Evolutionary conservation across 2,797 vertebrate genomes (phyloP), one percentile per base, ranked within the genome.

Genomic region (Lophius americanus): DNA sequence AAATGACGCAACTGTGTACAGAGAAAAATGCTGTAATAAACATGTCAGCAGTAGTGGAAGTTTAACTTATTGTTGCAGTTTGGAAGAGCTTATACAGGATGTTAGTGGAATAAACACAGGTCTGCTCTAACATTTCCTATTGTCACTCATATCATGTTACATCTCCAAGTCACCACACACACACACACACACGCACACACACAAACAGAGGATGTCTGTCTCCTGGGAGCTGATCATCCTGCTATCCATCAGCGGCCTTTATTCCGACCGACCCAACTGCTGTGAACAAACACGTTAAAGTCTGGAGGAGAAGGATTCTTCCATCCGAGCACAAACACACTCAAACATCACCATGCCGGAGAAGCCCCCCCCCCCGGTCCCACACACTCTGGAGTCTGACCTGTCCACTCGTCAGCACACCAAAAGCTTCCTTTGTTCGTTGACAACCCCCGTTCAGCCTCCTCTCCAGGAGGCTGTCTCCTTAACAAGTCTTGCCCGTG

Each of bases 361-460:
- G 33, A 66, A 39, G 46, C n/a, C 33, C 50, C 12, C 10, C 33
- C 62, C 23, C n/a, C 13, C 46, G 42, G 3, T 50, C 49, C 53
- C 8, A 44, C 48, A 69, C 60, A 38, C 54, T 0, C 3, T 54
- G 59, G 68, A 23, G 64, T 88, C 75, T 70, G 65, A 89, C 86
- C 86, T 87, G 85, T 81, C 84, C 37, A 79, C 81, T 78, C 90
- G 85, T 90, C 91, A 91, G 84, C 86, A 81, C 83, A 91, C 85
- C 89, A 92, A 92, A 92, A 88, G 88, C 62, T 73, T 70, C 81
- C 90, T 90, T 94, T 94, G 91, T 94, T 88, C 85, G 90, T 90
- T 90, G 88, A 93, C 89, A 90, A 85, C 83, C 82, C 78, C 82
- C 75, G 84, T 81, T 83, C 88, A 68, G 87, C 85, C 83, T 83